Evolutionary conservation across 2,797 vertebrate species (phyloP).

Genomic region (Sarcoramphus papa): DNA sequence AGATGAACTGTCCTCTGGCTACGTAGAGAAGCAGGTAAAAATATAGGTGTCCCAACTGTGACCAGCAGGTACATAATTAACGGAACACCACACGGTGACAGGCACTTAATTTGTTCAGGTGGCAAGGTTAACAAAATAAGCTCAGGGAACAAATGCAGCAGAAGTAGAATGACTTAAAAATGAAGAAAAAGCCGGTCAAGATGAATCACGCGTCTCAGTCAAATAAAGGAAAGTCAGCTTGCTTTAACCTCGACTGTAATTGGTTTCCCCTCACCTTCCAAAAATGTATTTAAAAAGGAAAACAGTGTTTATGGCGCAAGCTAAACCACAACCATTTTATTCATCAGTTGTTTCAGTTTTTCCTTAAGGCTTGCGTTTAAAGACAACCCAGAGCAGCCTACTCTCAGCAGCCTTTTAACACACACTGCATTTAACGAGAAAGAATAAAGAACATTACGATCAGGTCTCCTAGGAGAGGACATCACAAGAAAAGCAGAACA

Average conservation of each 20-base stretch:
- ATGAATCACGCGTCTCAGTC: background rate
- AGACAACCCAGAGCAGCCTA: background rate
- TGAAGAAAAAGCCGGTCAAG: background rate
- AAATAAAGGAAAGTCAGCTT: background rate
- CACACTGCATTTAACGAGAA: background rate
- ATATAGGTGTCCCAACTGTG: background rate
- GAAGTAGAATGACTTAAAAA: background rate
- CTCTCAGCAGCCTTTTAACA: background rate
- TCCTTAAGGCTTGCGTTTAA: background rate
- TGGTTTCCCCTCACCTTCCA: background rate
- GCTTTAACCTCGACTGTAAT: background rate
- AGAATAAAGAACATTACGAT: background rate
- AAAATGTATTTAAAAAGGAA: background rate
- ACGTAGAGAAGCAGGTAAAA: background rate
- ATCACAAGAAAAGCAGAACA: background rate
- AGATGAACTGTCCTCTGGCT: background rate
- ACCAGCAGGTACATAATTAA: background rate
- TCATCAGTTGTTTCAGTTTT: conserved; percentile 16
- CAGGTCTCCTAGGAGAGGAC: background rate
- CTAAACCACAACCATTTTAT: background rate
- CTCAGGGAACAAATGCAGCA: background rate
- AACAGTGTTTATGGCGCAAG: background rate
- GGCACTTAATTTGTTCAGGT: background rate
- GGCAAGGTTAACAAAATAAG: background rate
- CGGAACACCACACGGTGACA: background rate